Evolutionary conservation across 2,888 invertebrate genomes (phyloP), one percentile per base, ranked within the genome.

Genomic region (Prosopocoilus inquinatus): DNA sequence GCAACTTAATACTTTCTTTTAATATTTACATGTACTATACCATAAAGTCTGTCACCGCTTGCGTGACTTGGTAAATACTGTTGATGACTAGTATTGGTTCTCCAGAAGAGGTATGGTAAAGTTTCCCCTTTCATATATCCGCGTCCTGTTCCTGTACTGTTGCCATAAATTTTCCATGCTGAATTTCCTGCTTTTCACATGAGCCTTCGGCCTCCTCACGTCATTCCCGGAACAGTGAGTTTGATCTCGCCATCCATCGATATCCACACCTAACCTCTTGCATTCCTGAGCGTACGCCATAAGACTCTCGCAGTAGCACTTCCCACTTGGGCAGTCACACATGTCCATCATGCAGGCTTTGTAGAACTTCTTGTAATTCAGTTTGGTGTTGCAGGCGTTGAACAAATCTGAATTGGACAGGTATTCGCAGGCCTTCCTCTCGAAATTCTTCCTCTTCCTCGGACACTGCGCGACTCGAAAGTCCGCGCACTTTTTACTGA

Each of bases 241-340:
- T 11, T 35, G 54, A 46, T 81, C 80, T 57, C 87, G 82, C 94
- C 94, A 94, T 62, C 87, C 82, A 0, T 80, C 80, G 46, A 91
- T 78, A 57, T 83, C 80, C 0, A 89, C 88, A 0, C 93, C 93
- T 38, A 90, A 76, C 15, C 93, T 81, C 59, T 87, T 82, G 72
- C 96, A 96, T 74, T 93, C 93, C 62, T 92, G 86, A 0, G 91
- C 90, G 72, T 95, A 96, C 2, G 95, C 95, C 51, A 88, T 86
- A 69, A 95, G 87, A 58, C 93, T 90, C 64, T 94, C 93, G 75
- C 96, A 96, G 73, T 94, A 91, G 68, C 96, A 96, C 68, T 84
- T 82, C 55, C 84, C 83, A 9, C 84, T 83, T 2, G 90, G 86
- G 75, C 95, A 96, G 70, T 93, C 91, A 72, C 94, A 94, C 79